Percentiles rank a stretch among this genome's conserved stretches.
Conservation (phyloP, 2,888 invertebrate species). For the Chouioia cunea region DNA sequence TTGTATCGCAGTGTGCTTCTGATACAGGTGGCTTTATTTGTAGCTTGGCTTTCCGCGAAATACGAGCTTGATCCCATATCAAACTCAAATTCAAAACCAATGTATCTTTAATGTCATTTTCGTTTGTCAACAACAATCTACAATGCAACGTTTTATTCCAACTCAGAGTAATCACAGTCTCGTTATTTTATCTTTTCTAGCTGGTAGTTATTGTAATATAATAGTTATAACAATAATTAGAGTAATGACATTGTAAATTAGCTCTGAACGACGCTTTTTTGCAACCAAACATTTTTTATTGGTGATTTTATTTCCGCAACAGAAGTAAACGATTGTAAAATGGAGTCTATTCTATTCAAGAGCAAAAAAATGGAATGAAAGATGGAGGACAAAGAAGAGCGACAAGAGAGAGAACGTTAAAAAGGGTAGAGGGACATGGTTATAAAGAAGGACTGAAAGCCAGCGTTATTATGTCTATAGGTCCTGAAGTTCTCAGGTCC, state of each 20-base stretch:
- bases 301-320: no score
- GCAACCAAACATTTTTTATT: no score
- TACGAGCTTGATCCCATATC: not conserved
- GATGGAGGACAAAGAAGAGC: conserved; percentile 33
- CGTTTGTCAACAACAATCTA: no score
- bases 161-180: no score
- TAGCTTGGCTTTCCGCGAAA: conserved; percentile 39
- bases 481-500: conserved; percentile 58
- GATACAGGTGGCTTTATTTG: conserved; percentile 42
- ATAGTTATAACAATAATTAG: no score
- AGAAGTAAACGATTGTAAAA: conserved; percentile 11
- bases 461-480: conserved; percentile 61
- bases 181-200: no score
- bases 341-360: conserved; percentile 10
- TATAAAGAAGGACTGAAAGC: conserved; percentile 47
- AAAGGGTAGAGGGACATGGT: conserved; percentile 27
- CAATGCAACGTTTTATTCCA: no score
- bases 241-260: no score
- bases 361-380: conserved; percentile 7
- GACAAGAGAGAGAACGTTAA: conserved; percentile 18
- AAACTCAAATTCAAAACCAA: conserved; percentile 3
- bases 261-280: no score
- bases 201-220: no score
- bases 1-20: not conserved
- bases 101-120: no score